Evolutionary conservation across 2,797 vertebrate species (phyloP).

Genomic region (Benthosema pterotum): DNA sequence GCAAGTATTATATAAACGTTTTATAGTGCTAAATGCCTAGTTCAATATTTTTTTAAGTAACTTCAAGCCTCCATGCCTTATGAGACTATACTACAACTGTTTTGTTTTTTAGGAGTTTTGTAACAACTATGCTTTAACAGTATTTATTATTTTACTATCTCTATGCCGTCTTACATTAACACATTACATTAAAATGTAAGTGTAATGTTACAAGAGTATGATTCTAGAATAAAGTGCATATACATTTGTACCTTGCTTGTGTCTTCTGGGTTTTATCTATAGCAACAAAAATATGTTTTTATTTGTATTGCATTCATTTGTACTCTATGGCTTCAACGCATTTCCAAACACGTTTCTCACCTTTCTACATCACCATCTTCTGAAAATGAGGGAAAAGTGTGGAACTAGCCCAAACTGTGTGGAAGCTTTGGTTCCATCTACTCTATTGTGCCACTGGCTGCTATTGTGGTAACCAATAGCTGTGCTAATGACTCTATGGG

Average conservation of each 20-base stretch:
- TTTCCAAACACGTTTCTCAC: background rate
- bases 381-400: conserved; percentile 22
- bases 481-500: conserved; percentile 29
- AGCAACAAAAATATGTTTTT: background rate
- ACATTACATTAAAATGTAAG: conserved; percentile 40
- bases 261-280: conserved; percentile 23
- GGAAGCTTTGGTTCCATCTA: background rate
- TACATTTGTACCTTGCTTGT: conserved; percentile 24
- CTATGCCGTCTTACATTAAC: conserved; percentile 47
- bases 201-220: conserved; percentile 46
- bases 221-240: conserved; percentile 61
- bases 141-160: conserved; percentile 55
- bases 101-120: conserved; percentile 36
- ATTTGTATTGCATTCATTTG: background rate
- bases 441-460: conserved; percentile 1
- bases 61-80: conserved; percentile 42
- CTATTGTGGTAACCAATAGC: background rate
- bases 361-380: background rate
- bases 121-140: conserved; percentile 44
- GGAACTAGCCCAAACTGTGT: conserved; percentile 20
- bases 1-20: conserved; percentile 29
- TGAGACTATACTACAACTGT: conserved; percentile 15
- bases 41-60: conserved; percentile 39
- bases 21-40: conserved; percentile 18
- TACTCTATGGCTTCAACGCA: background rate